Evolutionary conservation across 2,113 vertebrate species (phyloP).

Genomic region (Cyrtonyx montezumae): DNA sequence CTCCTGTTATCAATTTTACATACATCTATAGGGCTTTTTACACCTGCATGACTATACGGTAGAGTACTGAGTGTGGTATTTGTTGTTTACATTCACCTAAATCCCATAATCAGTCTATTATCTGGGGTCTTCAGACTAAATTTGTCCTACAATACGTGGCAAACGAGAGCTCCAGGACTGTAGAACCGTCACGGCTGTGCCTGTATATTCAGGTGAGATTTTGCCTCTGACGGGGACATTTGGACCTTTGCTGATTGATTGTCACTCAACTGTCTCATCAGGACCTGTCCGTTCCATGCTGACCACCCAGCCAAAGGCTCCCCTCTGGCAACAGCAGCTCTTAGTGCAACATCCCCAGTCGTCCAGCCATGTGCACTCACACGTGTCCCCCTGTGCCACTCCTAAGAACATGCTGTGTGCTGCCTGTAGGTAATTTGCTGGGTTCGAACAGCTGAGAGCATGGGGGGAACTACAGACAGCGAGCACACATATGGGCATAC

Average conservation of each 20-base stretch:
- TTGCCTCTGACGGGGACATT: neutral
- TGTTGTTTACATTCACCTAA: neutral
- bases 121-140: neutral
- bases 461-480: neutral
- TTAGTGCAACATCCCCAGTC: accelerated
- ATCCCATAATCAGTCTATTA: neutral
- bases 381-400: accelerated
- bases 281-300: neutral
- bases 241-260: neutral
- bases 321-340: neutral
- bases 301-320: neutral
- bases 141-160: neutral
- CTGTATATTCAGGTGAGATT: neutral
- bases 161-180: neutral
- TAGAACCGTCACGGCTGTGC: neutral
- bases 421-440: neutral
- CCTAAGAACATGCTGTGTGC: neutral
- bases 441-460: neutral
- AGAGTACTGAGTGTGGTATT: neutral
- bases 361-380: neutral
- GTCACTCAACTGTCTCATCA: neutral
- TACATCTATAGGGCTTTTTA: neutral
- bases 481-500: neutral
- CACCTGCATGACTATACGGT: constrained; percentile 13
- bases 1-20: neutral